These are phyloP conservation scores for Ciconia stormi DNA, from an alignment of 2,113 vertebrate species.

Conservation along the genomic window DNA sequence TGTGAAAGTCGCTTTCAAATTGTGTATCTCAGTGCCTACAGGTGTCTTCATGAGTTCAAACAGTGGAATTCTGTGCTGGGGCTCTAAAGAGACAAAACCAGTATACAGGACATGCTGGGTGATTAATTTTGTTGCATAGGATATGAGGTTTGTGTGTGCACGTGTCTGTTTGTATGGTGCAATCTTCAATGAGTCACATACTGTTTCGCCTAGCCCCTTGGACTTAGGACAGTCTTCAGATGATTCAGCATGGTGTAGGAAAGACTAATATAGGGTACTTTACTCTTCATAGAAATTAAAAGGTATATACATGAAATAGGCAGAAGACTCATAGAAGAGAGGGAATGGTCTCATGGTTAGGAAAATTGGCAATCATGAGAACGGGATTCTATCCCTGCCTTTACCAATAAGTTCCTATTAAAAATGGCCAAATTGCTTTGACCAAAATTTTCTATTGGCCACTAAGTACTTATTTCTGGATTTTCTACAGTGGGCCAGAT, in stretches of 20 bases:
- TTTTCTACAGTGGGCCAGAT: background rate
- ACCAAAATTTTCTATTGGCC: background rate
- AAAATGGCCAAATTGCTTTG: background rate
- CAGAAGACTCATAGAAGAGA: background rate
- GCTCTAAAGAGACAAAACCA: background rate
- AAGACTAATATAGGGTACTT: background rate
- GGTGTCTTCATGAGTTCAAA: background rate
- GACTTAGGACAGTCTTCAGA: background rate
- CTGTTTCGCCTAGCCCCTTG: background rate
- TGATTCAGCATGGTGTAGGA: background rate
- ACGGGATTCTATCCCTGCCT: background rate
- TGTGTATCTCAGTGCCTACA: background rate
- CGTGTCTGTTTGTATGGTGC: background rate
- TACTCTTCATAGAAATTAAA: background rate
- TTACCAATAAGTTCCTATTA: background rate
- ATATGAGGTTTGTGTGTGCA: rapidly evolving
- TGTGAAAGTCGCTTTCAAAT: background rate
- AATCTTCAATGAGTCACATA: background rate
- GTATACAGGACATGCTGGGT: background rate
- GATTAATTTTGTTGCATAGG: background rate
- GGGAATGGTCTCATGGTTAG: background rate
- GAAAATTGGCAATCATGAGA: background rate
- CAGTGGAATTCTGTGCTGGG: background rate
- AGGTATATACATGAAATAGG: background rate
- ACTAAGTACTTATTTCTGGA: background rate